These are phyloP conservation scores for Bemisia tabaci DNA, from an alignment of 1,140 invertebrate genomes.

Conservation along the genomic window DNA sequence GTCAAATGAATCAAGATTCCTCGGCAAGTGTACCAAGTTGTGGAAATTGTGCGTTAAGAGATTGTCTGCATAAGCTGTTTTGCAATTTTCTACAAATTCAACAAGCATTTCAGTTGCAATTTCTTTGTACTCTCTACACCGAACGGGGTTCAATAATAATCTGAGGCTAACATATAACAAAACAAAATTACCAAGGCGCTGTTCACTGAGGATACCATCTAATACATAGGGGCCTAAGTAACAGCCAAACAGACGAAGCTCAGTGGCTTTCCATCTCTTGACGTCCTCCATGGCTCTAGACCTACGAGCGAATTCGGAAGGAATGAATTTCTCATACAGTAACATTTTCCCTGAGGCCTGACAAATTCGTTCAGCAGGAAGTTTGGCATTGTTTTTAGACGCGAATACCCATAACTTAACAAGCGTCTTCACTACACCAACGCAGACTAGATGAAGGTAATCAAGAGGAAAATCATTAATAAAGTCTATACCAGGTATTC, in stretches of 20 bases:
- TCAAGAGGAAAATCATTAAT: neutral
- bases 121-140: neutral
- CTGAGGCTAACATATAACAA: neutral
- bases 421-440: neutral
- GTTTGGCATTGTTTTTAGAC: neutral
- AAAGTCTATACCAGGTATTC: neutral
- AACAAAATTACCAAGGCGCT: neutral
- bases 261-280: neutral
- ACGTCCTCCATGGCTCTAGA: neutral
- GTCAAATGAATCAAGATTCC: conserved; percentile 31
- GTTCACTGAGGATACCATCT: neutral
- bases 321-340: neutral
- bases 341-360: neutral
- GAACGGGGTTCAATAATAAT: neutral
- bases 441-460: neutral
- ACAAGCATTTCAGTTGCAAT: neutral
- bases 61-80: neutral
- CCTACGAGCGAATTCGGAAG: neutral
- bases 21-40: conserved; percentile 26
- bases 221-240: neutral
- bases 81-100: neutral
- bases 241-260: neutral
- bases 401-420: neutral
- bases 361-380: neutral
- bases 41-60: neutral